A percentile compares a stretch with the other conserved stretches of the same genome.
phyloP scores from a whole-genome alignment of 1,140 invertebrate species.

The Macrostomum lignano region DNA sequence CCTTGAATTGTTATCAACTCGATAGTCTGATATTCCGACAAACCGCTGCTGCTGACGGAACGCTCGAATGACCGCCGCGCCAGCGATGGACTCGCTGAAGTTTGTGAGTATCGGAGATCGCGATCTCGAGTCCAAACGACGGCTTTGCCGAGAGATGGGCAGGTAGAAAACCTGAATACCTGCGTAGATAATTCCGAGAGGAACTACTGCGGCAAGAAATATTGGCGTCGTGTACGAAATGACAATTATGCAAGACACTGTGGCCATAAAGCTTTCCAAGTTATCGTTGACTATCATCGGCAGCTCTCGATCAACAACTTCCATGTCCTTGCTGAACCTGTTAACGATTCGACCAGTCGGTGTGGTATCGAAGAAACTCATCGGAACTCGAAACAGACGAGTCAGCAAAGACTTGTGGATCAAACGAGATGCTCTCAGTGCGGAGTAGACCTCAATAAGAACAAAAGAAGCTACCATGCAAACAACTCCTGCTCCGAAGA shows the following conservation, averaged over 20 bases:
- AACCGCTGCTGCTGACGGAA: too few relatives aligned
- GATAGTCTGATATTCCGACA: too few relatives aligned
- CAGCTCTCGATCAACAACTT: constrained; percentile 37
- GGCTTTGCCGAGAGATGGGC: constrained; percentile 31
- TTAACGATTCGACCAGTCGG: constrained; percentile 45
- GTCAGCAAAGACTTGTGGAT: constrained; percentile 11
- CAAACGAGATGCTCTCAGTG: not conserved
- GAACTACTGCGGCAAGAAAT: not conserved
- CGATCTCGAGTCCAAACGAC: constrained; percentile 30
- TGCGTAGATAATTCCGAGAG: not conserved
- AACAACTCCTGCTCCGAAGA: not conserved
- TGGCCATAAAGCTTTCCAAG: constrained; percentile 48
- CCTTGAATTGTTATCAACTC: too few relatives aligned
- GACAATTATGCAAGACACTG: not conserved
- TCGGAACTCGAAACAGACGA: constrained; percentile 10
- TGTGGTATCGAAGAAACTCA: constrained; percentile 42
- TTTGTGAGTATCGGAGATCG: constrained; percentile 32
- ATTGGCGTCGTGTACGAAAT: not conserved
- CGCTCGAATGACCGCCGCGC: constrained; percentile 30
- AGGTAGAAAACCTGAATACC: constrained; percentile 28
- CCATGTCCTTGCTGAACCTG: constrained; percentile 33
- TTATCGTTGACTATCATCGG: constrained; percentile 83
- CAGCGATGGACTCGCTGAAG: constrained; percentile 32
- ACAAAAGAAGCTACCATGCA: not conserved
- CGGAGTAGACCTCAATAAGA: too few relatives aligned